Conservation (phyloP, 2,113 vertebrate species). For the Numida meleagris region DNA sequence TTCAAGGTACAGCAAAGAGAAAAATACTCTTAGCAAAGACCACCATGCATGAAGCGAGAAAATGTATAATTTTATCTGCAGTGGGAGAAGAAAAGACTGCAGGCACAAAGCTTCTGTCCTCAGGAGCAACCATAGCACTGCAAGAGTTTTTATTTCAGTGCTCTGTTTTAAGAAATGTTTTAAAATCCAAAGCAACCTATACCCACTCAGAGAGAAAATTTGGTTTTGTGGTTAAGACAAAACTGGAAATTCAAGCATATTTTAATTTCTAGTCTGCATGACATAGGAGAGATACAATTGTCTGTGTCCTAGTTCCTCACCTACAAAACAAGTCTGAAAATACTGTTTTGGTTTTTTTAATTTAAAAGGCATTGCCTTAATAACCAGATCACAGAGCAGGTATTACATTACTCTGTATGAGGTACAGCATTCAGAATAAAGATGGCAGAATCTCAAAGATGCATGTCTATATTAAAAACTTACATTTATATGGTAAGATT, state of each 20-base stretch:
- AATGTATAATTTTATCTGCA: neutral
- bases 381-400: neutral
- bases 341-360: neutral
- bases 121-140: neutral
- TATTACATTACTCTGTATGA: neutral
- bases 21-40: neutral
- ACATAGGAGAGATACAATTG: slow-evolving; percentile 19
- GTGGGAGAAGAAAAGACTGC: neutral
- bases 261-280: slow-evolving; percentile 36
- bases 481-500: neutral
- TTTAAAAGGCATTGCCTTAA: neutral
- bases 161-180: neutral
- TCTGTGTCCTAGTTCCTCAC: slow-evolving; percentile 7
- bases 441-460: neutral
- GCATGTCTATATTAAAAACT: neutral
- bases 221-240: slow-evolving; percentile 9
- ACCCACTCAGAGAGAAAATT: neutral
- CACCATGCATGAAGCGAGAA: neutral
- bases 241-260: slow-evolving; percentile 41
- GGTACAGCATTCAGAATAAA: neutral
- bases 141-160: neutral
- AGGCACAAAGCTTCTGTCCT: neutral
- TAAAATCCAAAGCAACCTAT: neutral
- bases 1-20: neutral
- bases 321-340: slow-evolving; percentile 30